phyloP scores from a whole-genome alignment of 2,113 vertebrate genomes.

The Anhinga anhinga region DNA sequence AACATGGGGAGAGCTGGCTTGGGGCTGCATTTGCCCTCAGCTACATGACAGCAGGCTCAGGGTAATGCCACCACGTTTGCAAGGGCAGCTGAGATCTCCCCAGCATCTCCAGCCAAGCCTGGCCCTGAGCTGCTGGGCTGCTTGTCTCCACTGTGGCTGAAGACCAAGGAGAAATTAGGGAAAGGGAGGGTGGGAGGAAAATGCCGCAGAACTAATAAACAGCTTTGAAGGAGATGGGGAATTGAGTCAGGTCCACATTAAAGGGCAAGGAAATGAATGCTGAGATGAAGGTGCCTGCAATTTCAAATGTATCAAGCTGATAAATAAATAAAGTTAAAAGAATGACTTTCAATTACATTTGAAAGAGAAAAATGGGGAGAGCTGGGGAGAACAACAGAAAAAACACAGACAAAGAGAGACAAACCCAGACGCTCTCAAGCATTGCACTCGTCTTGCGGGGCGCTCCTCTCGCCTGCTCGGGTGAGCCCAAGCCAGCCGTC shows the following conservation, averaged over 20 bases:
- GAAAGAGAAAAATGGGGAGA: neutral
- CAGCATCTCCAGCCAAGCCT: neutral
- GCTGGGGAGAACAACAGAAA: neutral
- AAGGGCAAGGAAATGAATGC: conserved; percentile 12
- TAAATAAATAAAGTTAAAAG: conserved; percentile 49
- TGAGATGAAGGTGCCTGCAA: conserved; percentile 11
- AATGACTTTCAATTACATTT: conserved; percentile 22
- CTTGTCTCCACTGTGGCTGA: neutral
- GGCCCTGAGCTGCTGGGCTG: neutral
- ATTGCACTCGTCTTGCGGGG: neutral
- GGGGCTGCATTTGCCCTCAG: neutral
- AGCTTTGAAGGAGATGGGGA: conserved; percentile 28
- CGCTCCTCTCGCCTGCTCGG: neutral
- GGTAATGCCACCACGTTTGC: neutral
- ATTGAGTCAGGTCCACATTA: conserved; percentile 29
- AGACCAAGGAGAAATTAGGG: neutral
- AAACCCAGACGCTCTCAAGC: neutral
- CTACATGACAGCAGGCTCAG: neutral
- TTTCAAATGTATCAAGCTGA: neutral
- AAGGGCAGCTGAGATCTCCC: neutral
- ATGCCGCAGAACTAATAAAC: neutral
- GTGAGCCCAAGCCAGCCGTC: neutral
- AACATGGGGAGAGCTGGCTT: rapidly evolving
- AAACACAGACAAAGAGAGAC: neutral
- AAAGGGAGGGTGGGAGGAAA: neutral